Evolutionary conservation across 92 coral and sea anemone species (phyloP).

Genomic region (Phymanthus crucifer): DNA sequence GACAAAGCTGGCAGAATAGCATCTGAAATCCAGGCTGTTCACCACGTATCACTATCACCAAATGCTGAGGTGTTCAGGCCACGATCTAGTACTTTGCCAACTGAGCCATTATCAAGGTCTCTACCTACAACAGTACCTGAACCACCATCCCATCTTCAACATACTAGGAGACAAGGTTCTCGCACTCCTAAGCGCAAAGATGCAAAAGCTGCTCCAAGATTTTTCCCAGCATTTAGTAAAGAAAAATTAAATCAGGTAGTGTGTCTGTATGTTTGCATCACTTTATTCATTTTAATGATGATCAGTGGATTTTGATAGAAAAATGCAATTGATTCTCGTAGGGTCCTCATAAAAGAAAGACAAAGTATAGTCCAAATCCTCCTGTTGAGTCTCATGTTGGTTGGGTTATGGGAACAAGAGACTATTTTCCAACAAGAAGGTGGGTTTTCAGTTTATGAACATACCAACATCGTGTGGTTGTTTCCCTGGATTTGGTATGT

Average conservation of each 20-base stretch:
- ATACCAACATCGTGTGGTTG: too few species aligned
- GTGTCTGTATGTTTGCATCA: neutral
- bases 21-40: constrained; percentile 50
- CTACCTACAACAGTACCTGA: constrained; percentile 88
- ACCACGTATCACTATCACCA: constrained; percentile 74
- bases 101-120: constrained; percentile 79
- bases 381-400: constrained; percentile 99
- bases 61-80: constrained; percentile 98
- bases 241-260: constrained; percentile 72
- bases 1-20: constrained; percentile 48
- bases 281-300: too few species aligned
- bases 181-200: constrained; percentile 95
- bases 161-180: constrained; percentile 71
- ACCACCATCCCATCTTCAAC: constrained; percentile 65
- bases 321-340: constrained; percentile 7
- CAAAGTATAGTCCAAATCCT: constrained; percentile 93
- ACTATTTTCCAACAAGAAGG: constrained; percentile 83
- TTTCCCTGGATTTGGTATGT: too few species aligned
- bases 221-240: constrained; percentile 90
- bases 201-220: constrained; percentile 91
- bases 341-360: constrained; percentile 97
- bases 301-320: too few species aligned
- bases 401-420: constrained; percentile 89
- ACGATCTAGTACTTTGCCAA: constrained; percentile 79
- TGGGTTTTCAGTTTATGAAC: constrained; percentile 1